Conservation (phyloP, 2,797 vertebrate genomes). For the Paramormyrops hopkinsi region DNA sequence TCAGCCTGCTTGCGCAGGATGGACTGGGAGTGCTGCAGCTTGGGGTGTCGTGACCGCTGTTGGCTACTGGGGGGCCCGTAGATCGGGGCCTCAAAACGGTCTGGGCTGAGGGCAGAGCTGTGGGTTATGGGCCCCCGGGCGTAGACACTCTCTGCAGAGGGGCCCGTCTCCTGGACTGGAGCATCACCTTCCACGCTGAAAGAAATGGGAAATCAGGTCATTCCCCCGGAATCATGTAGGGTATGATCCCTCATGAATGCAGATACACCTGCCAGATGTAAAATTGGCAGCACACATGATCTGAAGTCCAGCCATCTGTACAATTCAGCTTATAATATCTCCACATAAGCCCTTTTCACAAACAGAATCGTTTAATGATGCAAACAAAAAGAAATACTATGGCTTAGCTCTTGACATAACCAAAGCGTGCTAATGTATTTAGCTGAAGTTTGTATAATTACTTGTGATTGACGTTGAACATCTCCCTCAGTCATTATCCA, state of each 20-base stretch:
- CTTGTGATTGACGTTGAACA: background rate
- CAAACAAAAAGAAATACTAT: background rate
- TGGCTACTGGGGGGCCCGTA: slow-evolving; percentile 72
- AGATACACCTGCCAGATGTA: background rate
- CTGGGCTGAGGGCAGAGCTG: slow-evolving; percentile 78
- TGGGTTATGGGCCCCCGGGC: slow-evolving; percentile 77
- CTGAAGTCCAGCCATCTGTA: background rate
- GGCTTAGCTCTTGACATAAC: background rate
- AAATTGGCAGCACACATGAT: background rate
- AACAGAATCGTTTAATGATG: background rate
- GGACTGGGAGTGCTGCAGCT: slow-evolving; percentile 91
- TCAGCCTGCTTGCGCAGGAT: slow-evolving; percentile 95
- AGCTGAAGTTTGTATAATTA: background rate
- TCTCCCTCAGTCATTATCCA: background rate
- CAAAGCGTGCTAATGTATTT: background rate
- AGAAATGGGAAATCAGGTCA: background rate
- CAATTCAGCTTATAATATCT: background rate
- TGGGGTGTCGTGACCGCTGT: slow-evolving; percentile 78
- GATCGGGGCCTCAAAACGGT: slow-evolving; percentile 77
- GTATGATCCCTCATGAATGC: background rate
- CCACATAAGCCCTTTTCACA: background rate
- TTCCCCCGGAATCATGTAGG: background rate
- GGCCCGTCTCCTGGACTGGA: slow-evolving; percentile 74
- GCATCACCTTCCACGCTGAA: slow-evolving; percentile 89
- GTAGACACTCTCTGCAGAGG: slow-evolving; percentile 74